Base-by-base conservation (phyloP, 1,140 invertebrate species). In the Panonychus citri region DNA sequence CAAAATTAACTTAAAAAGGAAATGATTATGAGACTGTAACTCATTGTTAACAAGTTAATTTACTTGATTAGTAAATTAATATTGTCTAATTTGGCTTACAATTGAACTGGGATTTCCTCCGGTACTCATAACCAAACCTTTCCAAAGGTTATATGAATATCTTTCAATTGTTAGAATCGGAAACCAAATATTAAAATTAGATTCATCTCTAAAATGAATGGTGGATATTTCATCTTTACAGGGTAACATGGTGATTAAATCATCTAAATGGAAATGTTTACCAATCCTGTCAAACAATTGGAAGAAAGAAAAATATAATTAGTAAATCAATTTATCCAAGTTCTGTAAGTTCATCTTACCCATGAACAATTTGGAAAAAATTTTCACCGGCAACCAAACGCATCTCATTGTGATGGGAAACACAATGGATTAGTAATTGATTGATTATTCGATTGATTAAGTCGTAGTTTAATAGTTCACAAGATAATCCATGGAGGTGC, bases 381-480 rank as follows among this genome's bases (percentile, higher is more conserved):
- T 15, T 40, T 12, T 24, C 19, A 28, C 53, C n/a, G 25, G 53
- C 28, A 40, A 21, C 25, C 3, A 17, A 17, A 8, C 34, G 28
- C 21, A 54, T 40, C 13, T 39, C 17, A 25, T 54, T n/a, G 24
- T 54, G 30, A n/a, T 37, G 30, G 25, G 53, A 54, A 39, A 54
- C 53, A 30, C 54, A 55, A 46, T 46, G 54, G 7, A 30, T 46
- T 15, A 55, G 21, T 25, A 55, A 10, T 26, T 55, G 39, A n/a
- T 19, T n/a, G 39, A 55, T 15, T n/a, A 46, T 30, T 27, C 39
- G n/a, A 10, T 43, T 15, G 21, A 26, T 25, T 5, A 37, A 26
- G 5, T 55, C 39, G 13, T 25, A 10, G 25, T 10, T 19, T 4
- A 43, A 25, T 19, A 28, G 43, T 37, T 53, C 21, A 30, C n/a